These are phyloP conservation scores for Alca torda DNA, from an alignment of 2,797 vertebrate species.

Conservation along the genomic window DNA sequence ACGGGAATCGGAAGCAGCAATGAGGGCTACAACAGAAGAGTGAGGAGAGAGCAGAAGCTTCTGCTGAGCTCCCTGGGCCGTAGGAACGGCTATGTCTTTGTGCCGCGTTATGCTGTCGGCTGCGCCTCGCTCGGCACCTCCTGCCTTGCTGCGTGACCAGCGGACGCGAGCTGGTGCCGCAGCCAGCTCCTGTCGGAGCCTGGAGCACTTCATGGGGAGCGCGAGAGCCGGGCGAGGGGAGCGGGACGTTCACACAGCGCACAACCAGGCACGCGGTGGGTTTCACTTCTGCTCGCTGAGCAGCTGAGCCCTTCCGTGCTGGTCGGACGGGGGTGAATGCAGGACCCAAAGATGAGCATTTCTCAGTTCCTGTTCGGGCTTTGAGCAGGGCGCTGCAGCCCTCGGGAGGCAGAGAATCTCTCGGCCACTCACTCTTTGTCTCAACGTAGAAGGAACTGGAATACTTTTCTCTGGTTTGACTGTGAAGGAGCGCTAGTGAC, in stretches of 20 bases:
- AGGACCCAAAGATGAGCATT: not conserved
- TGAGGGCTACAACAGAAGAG: not conserved
- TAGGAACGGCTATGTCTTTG: not conserved
- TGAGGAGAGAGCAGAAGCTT: not conserved
- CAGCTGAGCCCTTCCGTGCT: not conserved
- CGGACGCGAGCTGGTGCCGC: not conserved
- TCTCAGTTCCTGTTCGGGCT: not conserved
- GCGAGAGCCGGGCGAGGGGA: not conserved
- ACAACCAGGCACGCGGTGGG: not conserved
- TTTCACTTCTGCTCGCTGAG: conserved; percentile 14
- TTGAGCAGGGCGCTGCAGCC: not conserved
- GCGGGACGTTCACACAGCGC: not conserved
- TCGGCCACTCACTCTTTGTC: not conserved
- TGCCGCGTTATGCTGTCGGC: not conserved
- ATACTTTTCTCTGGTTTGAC: not conserved
- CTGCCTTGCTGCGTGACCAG: not conserved
- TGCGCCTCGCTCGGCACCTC: not conserved
- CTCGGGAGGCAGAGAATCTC: not conserved
- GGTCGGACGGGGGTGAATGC: not conserved
- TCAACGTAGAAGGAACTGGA: not conserved
- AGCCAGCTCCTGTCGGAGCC: not conserved
- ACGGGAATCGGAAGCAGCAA: not conserved
- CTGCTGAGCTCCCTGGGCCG: not conserved
- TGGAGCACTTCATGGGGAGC: not conserved
- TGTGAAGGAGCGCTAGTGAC: not conserved